These are phyloP conservation scores for Gymnobelideus leadbeateri DNA, from an alignment of 2,113 vertebrate genomes.

Conservation along the genomic window DNA sequence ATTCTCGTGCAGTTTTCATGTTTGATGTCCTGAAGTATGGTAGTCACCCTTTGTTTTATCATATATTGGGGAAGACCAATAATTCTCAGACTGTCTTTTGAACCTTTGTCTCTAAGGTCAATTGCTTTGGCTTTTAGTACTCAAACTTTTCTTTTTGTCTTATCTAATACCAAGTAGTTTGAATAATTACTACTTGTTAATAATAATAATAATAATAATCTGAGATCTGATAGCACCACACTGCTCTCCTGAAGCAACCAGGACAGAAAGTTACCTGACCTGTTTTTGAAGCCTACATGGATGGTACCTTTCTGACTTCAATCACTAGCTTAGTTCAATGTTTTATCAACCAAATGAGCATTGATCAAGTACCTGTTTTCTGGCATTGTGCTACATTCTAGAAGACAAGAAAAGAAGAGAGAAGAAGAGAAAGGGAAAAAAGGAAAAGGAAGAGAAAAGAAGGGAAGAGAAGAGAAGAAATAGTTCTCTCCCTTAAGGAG, in stretches of 20 bases:
- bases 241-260: neutral
- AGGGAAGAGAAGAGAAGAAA: neutral
- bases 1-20: neutral
- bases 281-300: neutral
- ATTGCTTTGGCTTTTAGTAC: neutral
- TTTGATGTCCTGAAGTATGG: neutral
- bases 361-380: neutral
- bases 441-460: neutral
- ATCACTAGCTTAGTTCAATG: neutral
- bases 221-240: neutral
- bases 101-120: neutral
- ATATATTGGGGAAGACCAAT: neutral
- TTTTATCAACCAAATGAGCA: neutral
- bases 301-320: neutral
- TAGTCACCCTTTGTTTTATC: neutral
- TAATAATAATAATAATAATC: neutral
- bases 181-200: neutral
- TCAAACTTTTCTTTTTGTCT: neutral
- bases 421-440: too few relatives aligned
- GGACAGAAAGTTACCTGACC: neutral
- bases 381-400: neutral
- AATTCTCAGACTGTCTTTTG: neutral
- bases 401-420: neutral
- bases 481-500: neutral
- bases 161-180: neutral